Base-by-base conservation (phyloP, 2,888 invertebrate species). In the Hypolimnas misippus region DNA sequence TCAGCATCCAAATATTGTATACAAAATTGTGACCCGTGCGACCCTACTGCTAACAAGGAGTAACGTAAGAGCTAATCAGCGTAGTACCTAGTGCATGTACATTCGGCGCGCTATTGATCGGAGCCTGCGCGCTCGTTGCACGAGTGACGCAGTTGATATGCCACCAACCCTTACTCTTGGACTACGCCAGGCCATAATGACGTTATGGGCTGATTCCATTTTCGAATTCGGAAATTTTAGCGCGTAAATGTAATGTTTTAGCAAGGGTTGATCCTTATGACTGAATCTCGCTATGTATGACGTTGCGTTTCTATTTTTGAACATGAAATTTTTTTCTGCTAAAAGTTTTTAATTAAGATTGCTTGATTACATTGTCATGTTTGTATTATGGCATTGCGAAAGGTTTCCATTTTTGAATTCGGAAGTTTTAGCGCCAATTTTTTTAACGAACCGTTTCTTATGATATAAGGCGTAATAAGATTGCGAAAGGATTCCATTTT, bases 91-190 rank as follows among this genome's bases (percentile, higher is more conserved):
- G 51, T 62, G 65, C 62, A 65, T 56, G 54, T 51, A 57, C 33
- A 38, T n/a, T 50, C 21, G 29, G 40, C 8, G 42, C 49, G 17
- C 6, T 66, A 70, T 68, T 62, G 68, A 70, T 70, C 65, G 64
- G 66, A 58, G 66, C 59, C 68, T 70, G 67, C 75, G 71, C 69
- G 73, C 68, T 73, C 65, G 70, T 68, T 61, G 57, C 73, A 70
- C 56, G 57, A 44, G 62, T 64, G 67, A 67, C 68, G 68, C 65
- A 68, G 63, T 65, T 66, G 51, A 54, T 63, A 55, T 58, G 52
- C 62, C 38, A 35, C 57, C 44, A 40, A 14, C 3, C 14, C 38
- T 40, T 14, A 14, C 38, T 12, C 38, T 16, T 29, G 31, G 12
- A 33, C 12, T 10, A n/a, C 14, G 42, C 42, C 42, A 19, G 17